Base-by-base conservation (phyloP, 2,888 invertebrate species). In the Drosophila vallismaia region DNA sequence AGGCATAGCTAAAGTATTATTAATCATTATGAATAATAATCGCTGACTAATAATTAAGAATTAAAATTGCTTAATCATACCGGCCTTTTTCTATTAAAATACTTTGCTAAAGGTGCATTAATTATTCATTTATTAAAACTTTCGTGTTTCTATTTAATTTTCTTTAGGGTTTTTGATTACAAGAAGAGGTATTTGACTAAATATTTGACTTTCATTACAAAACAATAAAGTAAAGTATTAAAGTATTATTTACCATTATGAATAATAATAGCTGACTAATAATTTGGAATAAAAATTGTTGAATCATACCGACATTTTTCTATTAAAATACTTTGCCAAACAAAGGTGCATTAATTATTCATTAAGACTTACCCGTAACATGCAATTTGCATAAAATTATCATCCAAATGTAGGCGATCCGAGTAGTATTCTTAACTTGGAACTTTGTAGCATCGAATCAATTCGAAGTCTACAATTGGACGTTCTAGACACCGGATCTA, bases 301-400 rank as follows among this genome's bases (percentile, higher is more conserved):
- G 0, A 12, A 42, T 26, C 12, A 14, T 29, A 29, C 12, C 57
- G 52, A 42, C 57, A 52, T 42, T 52, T 36, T 12, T 12, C 36
- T 36, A 36, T 36, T 36, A 36, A 36, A 36, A 42, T 8, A 3
- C 19, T 14, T 19, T 8, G 40, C 1, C 36, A 12, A 42, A n/a
- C n/a, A n/a, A n/a, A 19, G 19, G 1, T 74, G 57, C 52, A 74
- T 71, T 74, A 74, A 71, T 57, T 44, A 67, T 75, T 77, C 40
- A 42, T 42, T 42, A 42, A 19, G 40, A 14, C 40, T 42, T 42
- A 42, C 19, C 19, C 40, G 40, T 70, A 52, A 67, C 40, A 53
- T 52, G 56, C 56, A 71, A 74, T 66, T 69, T 77, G 73, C 73
- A 74, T 77, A 55, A 63, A 36, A 74, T 79, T 77, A 69, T 66